These are phyloP conservation scores for Monomorium pharaonis DNA, from an alignment of 1,140 invertebrate species.

Conservation along the genomic window DNA sequence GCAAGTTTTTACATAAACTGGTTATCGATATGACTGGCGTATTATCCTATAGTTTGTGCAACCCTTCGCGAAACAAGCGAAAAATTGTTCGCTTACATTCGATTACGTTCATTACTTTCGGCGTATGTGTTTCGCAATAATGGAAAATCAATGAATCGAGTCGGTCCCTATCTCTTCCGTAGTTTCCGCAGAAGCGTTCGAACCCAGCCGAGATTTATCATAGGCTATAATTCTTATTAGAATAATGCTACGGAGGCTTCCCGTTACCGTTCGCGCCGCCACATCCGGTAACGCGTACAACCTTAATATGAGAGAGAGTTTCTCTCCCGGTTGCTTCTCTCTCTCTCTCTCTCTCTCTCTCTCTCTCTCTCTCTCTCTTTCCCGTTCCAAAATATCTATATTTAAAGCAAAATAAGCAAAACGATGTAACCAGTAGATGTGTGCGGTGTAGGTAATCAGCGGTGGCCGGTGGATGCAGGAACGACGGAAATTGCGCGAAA, in stretches of 20 bases:
- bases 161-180: conserved; percentile 37
- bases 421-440: conserved; percentile 37
- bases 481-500: conserved; percentile 69
- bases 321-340: conserved; percentile 11
- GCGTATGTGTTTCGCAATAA: conserved; percentile 24
- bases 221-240: conserved; percentile 57
- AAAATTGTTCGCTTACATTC: not conserved
- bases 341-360: not conserved
- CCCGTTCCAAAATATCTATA: conserved; percentile 50
- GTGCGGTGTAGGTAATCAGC: conserved; percentile 64
- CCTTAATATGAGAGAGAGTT: conserved; percentile 35
- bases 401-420: conserved; percentile 64
- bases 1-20: not conserved
- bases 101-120: conserved; percentile 27
- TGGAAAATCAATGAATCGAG: conserved; percentile 55
- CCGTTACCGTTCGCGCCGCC: conserved; percentile 9
- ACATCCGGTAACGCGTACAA: conserved; percentile 16
- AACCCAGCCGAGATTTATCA: conserved; percentile 28
- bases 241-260: conserved; percentile 41
- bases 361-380: not conserved
- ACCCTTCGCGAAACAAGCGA: not conserved
- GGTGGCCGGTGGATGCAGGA: conserved; percentile 58
- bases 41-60: not conserved
- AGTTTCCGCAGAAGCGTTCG: conserved; percentile 22
- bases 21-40: not conserved